A percentile compares a stretch with the other conserved stretches of the same genome.
phyloP scores from a whole-genome alignment of 2,888 invertebrate species.

The Aromia moschata region DNA sequence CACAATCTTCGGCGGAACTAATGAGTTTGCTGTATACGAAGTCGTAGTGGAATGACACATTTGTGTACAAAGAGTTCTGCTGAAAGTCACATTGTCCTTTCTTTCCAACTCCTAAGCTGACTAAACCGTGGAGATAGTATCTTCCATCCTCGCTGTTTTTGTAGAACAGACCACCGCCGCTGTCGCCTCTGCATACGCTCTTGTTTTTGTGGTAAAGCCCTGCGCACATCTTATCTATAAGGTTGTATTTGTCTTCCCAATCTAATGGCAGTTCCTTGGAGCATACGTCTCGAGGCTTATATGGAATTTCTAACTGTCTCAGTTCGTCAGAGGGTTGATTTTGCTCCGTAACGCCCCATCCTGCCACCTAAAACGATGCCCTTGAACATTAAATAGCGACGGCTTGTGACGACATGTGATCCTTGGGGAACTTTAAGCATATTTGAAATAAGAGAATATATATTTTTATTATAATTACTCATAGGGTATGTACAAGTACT shows the following conservation, averaged over 20 bases:
- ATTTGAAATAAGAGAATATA: no score
- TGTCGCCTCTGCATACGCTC: constrained; percentile 37
- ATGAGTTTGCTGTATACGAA: constrained; percentile 29
- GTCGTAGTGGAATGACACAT: constrained; percentile 30
- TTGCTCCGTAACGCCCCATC: constrained; percentile 33
- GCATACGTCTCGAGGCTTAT: constrained; percentile 31
- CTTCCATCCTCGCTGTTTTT: constrained; percentile 34
- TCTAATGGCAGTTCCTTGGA: constrained; percentile 31
- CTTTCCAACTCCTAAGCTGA: constrained; percentile 27
- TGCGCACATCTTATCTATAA: constrained; percentile 34
- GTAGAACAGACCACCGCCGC: constrained; percentile 36
- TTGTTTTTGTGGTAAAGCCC: constrained; percentile 28
- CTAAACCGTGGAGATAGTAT: constrained; percentile 38
- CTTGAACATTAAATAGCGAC: no score
- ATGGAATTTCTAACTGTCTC: constrained; percentile 31
- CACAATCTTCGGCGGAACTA: constrained; percentile 33
- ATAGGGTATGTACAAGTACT: no score
- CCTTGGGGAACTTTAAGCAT: no score
- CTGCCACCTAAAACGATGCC: constrained; percentile 34
- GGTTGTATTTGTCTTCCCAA: constrained; percentile 33
- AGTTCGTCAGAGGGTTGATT: constrained; percentile 29
- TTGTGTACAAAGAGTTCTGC: constrained; percentile 35
- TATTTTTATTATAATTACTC: no score
- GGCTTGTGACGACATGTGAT: no score
- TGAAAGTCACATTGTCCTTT: constrained; percentile 29